Conservation (phyloP, 2,888 invertebrate genomes). For the Plusia festucae region DNA sequence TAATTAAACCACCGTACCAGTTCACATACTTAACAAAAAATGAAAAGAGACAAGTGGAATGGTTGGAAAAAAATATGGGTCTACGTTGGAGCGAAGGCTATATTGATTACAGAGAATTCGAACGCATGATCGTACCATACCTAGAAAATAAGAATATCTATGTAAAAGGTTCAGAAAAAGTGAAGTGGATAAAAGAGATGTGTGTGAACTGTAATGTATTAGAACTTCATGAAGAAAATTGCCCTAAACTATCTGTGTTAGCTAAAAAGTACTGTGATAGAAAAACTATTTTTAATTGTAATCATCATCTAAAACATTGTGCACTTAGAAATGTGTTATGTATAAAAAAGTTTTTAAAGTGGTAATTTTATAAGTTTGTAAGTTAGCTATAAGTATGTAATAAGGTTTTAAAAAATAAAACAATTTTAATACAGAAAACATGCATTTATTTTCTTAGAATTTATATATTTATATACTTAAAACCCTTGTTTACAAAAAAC, state of each 20-base stretch:
- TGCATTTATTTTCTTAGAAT: too few species aligned
- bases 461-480: too few species aligned
- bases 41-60: conserved; percentile 5
- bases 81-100: conserved; percentile 13
- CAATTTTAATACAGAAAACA: background rate
- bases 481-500: too few species aligned
- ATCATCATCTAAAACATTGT: conserved; percentile 3
- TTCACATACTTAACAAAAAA: background rate
- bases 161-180: background rate
- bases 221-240: background rate
- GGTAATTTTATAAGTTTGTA: too few species aligned
- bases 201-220: conserved; percentile 6
- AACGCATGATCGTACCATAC: background rate
- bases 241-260: background rate
- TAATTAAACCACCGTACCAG: conserved; percentile 9
- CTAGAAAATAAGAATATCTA: background rate
- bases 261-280: conserved; percentile 3
- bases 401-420: background rate
- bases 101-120: conserved; percentile 4
- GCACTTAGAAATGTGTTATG: conserved; percentile 13
- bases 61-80: conserved; percentile 16
- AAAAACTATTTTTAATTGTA: background rate
- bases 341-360: conserved; percentile 10
- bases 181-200: background rate
- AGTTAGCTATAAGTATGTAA: too few species aligned